Evolutionary conservation across 2,888 invertebrate species (phyloP).

Genomic region (Leptothorax acervorum): DNA sequence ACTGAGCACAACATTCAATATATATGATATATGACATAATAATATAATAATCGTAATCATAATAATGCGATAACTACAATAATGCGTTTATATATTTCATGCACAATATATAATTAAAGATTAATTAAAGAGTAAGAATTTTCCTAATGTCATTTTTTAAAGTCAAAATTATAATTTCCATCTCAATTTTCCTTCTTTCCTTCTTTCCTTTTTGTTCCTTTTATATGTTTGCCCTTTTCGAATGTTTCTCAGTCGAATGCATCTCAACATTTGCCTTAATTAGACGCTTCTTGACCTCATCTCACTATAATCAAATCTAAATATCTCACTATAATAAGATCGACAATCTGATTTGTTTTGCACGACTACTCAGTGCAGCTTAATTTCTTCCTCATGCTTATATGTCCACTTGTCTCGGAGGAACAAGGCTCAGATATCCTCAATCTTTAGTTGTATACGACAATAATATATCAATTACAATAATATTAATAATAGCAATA

Average conservation of each 20-base stretch:
- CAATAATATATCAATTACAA: slow-evolving; percentile 63
- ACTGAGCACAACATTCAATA: slow-evolving; percentile 84
- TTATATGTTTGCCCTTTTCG: slow-evolving; percentile 53
- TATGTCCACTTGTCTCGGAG: slow-evolving; percentile 26
- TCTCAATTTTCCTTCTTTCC: background rate
- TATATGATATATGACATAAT: slow-evolving; percentile 75
- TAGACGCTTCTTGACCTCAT: background rate
- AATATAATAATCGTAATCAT: slow-evolving; percentile 70
- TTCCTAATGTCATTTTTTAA: slow-evolving; percentile 26
- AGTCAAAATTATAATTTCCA: slow-evolving; percentile 16
- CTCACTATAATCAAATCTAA: slow-evolving; percentile 50
- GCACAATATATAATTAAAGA: slow-evolving; percentile 44
- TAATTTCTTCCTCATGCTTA: background rate
- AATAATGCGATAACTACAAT: slow-evolving; percentile 78
- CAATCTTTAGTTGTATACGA: slow-evolving; percentile 59
- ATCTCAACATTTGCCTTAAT: slow-evolving; percentile 31
- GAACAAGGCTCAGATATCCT: slow-evolving; percentile 47
- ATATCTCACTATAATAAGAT: slow-evolving; percentile 52
- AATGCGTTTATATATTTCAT: slow-evolving; percentile 61
- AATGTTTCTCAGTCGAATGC: slow-evolving; percentile 58
- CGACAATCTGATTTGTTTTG: slow-evolving; percentile 42
- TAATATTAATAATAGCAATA: slow-evolving; percentile 75
- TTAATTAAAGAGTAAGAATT: slow-evolving; percentile 32
- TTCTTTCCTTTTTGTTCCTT: background rate
- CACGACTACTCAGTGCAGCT: slow-evolving; percentile 22